phyloP scores from a whole-genome alignment of 2,797 vertebrate species.

The Austrolebias charrua region DNA sequence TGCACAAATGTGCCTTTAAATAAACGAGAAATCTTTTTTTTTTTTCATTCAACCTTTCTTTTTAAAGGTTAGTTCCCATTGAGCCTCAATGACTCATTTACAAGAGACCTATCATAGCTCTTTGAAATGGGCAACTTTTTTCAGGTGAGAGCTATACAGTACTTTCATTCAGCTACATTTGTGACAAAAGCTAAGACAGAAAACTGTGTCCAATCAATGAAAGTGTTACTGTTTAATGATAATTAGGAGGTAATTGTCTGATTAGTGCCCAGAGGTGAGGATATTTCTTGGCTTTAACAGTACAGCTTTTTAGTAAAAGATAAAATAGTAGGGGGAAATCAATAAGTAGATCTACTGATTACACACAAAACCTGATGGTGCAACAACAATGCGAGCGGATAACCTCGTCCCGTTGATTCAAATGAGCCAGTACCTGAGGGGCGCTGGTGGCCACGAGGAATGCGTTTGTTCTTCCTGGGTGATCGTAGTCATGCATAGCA shows the following conservation, averaged over 20 bases:
- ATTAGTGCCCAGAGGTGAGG: no score
- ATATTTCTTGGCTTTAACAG: neutral
- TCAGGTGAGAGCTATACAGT: neutral
- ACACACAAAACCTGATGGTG: neutral
- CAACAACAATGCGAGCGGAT: no score
- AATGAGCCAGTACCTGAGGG: constrained; percentile 75
- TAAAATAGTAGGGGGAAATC: neutral
- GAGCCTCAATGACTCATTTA: no score
- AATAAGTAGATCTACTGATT: neutral
- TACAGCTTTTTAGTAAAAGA: neutral
- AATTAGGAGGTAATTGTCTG: neutral
- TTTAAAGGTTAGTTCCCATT: no score
- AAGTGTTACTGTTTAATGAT: no score
- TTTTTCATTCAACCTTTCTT: no score
- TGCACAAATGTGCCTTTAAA: constrained; percentile 6
- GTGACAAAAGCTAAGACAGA: neutral
- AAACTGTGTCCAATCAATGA: neutral
- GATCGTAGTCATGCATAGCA: constrained; percentile 98
- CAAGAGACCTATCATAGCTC: neutral
- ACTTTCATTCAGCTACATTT: neutral
- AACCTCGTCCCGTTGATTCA: neutral
- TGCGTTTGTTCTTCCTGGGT: constrained; percentile 96
- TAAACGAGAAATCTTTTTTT: no score
- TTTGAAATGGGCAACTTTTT: neutral
- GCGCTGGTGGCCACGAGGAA: constrained; percentile 97